Percentiles rank a stretch among this genome's conserved stretches.
These are phyloP conservation scores for Xiphophorus birchmanni DNA, from an alignment of 2,797 vertebrate genomes.

Conservation along the genomic window DNA sequence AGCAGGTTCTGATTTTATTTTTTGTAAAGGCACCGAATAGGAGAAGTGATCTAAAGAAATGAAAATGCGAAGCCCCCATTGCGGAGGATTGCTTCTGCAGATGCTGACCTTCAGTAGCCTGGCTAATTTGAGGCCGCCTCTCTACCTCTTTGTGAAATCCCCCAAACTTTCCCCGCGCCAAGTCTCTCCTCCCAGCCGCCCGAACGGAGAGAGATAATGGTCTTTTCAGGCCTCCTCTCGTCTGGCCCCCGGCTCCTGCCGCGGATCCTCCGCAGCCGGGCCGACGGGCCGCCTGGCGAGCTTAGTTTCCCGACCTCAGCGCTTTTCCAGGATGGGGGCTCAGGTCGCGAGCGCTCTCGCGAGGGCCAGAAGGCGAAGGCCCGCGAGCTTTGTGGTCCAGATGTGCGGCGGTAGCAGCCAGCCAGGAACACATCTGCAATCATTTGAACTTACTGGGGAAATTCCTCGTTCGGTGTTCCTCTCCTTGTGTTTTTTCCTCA, in stretches of 20 bases:
- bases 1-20: background rate
- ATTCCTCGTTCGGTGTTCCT: conserved; percentile 67
- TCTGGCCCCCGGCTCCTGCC: conserved; percentile 21
- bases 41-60: conserved; percentile 27
- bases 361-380: conserved; percentile 38
- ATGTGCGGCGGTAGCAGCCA: conserved; percentile 70
- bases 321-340: conserved; percentile 65
- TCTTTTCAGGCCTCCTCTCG: conserved; percentile 67
- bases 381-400: conserved; percentile 56
- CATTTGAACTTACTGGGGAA: conserved; percentile 74
- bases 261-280: conserved; percentile 52
- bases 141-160: conserved; percentile 76
- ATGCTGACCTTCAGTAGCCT: conserved; percentile 73
- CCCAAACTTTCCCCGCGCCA: conserved; percentile 76
- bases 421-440: conserved; percentile 78
- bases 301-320: conserved; percentile 49
- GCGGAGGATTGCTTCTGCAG: conserved; percentile 17
- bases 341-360: conserved; percentile 38
- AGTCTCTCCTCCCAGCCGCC: conserved; percentile 53
- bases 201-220: conserved; percentile 50
- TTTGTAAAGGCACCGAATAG: background rate
- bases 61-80: background rate
- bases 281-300: conserved; percentile 39
- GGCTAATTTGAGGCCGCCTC: conserved; percentile 48
- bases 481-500: conserved; percentile 54